Base-by-base conservation (phyloP, 2,888 invertebrate genomes). In the Eledone cirrhosa region DNA sequence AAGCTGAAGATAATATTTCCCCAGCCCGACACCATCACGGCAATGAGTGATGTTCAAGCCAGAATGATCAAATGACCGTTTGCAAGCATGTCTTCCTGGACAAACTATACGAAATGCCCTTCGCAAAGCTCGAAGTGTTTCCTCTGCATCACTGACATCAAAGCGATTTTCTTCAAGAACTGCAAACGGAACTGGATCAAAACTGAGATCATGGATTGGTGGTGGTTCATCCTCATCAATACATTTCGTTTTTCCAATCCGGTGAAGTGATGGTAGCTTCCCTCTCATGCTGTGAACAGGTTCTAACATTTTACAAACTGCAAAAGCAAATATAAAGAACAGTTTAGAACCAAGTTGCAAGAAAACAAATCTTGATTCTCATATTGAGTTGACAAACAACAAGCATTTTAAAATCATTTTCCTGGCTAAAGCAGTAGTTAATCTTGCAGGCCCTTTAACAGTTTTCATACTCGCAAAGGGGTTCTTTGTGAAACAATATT, bases 31-130 rank as follows among this genome's bases (percentile, higher is more conserved):
- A 2, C 87, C 84, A 80, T 87, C 85, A 65, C 85, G 84, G 80
- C 90, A 89, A 81, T 90, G 90, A 24, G 86, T 83, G 79, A 90
- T 89, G 59, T 86, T 85, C 16, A 84, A 84, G 53, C 85, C 86
- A 27, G 85, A 85, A 78, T 86, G 85, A n/a, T 88, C 88, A 16
- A 87, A 85, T 53, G 81, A 84, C 65, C 86, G 80, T 80, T 87
- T 88, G 59, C 87, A 86, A 33, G 88, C 85, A 81, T 90, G 88
- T 77, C 83, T 82, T 4, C 89, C 88, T 41, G 90, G 90, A 67
- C 88, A 84, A 33, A 88, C 80, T 31, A 89, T 84, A 79, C 85
- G 83, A 79, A 88, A 89, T 24, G 82, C 80, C 69, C 84, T 82
- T 7, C 85, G 82, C 24, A 89, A 83, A 59, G 85, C 83, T 77